Base-by-base conservation (phyloP, 2,888 invertebrate genomes). In the Ischnura elegans region DNA sequence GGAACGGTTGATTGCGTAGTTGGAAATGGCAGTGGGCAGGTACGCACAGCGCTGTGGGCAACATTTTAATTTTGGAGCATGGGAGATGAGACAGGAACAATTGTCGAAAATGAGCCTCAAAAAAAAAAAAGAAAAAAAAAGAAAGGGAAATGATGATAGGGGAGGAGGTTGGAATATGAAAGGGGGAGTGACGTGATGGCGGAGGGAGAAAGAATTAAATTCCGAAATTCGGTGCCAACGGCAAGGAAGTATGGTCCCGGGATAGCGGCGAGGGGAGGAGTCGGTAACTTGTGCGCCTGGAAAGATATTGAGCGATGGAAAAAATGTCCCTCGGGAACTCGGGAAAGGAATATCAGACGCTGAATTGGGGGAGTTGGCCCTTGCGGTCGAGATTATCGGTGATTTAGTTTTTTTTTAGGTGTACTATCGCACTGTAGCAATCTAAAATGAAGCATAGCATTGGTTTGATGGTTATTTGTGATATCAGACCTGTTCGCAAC, bases 1-100 rank as follows among this genome's bases (percentile, higher is more conserved):
- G 36, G 76, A 76, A 76, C 76, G 76, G 76, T 76, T 76, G 76
- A 76, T 76, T 76, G 36, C 76, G 13, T 36, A 2, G 76, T 76
- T n/a, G 29, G 36, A 36, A 76, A 76, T 36, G 76, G 76, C 36
- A 21, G 36, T 36, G 16, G 16, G 76, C 36, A 29, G 36, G 76
- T 10, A 36, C n/a, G n/a, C n/a, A 36, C 29, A 76, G 19, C 36
- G 2, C 36, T 76, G 25, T 13, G 36, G 76, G 76, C 29, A 36
- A 3, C 10, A 36, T 76, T 76, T 76, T 76, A 76, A 76, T 76
- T 76, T 76, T 36, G 76, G 36, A 76, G 36, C 36, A 10, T 76
- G 36, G 36, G 25, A 36, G 76, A 36, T 13, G 76, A 16, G 25
- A 36, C 25, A 13, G 76, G 36, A 76, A 76, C 76, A 76, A 76